Conservation (phyloP, 2,113 vertebrate species). For the Catharus bicknelli region DNA sequence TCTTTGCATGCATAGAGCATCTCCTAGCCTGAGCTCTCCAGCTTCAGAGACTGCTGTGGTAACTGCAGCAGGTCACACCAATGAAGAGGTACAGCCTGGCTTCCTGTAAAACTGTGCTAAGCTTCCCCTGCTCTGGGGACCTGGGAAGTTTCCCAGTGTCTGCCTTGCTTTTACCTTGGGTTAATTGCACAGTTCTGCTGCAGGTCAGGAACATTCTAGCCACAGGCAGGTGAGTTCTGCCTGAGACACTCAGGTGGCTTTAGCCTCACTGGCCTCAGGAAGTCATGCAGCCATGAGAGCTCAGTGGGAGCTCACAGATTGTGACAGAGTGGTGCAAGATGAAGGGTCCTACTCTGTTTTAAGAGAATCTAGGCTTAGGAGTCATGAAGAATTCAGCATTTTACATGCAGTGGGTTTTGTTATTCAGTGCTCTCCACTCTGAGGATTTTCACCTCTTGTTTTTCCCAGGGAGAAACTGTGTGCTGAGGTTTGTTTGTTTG, state of each 20-base stretch:
- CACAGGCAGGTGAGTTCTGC: not conserved
- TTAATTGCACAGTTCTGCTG: not conserved
- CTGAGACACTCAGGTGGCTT: not conserved
- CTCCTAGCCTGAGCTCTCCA: not conserved
- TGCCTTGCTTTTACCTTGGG: not conserved
- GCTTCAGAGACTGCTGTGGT: not conserved
- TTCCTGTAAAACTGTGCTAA: not conserved
- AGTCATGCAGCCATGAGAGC: not conserved
- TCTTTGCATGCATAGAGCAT: fast-evolving
- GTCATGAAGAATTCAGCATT: not conserved
- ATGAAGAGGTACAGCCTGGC: not conserved
- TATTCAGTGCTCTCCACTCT: not conserved
- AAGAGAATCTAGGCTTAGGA: not conserved
- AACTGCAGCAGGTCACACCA: not conserved
- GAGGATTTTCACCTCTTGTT: not conserved
- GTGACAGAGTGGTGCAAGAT: not conserved
- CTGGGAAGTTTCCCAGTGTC: not conserved
- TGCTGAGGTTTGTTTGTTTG: constrained; percentile 78
- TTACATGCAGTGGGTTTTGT: not conserved
- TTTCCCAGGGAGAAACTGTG: constrained; percentile 72
- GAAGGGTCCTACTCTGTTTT: not conserved
- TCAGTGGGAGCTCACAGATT: not conserved
- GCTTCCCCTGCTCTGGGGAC: not conserved
- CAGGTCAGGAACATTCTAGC: not conserved
- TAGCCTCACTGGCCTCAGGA: not conserved